These are phyloP conservation scores for Ceratina japonica DNA, from an alignment of 1,140 invertebrate genomes.

Conservation along the genomic window DNA sequence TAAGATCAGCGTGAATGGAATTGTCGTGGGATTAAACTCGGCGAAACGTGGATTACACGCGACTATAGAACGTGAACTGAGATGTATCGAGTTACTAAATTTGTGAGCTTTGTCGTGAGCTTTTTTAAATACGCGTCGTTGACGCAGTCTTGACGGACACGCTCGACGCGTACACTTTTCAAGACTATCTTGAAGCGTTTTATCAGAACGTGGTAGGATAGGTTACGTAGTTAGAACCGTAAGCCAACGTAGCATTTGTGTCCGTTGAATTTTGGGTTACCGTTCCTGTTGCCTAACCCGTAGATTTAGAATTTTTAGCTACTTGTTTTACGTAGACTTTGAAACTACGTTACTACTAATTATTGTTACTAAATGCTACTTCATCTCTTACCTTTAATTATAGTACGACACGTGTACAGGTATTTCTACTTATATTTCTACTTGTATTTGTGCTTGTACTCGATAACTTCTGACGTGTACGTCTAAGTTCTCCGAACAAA, in stretches of 20 bases:
- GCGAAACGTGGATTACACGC: conserved; percentile 6
- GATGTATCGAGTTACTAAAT: background rate
- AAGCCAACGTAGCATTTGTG: background rate
- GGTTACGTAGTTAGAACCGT: conserved; percentile 16
- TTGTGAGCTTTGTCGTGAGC: background rate
- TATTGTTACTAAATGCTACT: background rate
- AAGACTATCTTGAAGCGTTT: background rate
- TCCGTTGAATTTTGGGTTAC: conserved; percentile 26
- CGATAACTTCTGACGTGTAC: background rate
- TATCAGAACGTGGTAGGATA: background rate
- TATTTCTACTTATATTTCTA: background rate
- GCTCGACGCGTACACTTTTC: background rate
- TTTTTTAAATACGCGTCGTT: background rate
- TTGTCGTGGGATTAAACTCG: background rate
- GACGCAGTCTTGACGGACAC: background rate
- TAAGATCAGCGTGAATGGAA: background rate
- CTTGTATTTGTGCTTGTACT: background rate
- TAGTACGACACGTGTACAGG: background rate
- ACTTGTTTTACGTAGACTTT: background rate
- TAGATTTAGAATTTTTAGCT: conserved; percentile 9
- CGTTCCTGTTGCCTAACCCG: background rate
- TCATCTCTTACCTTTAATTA: conserved; percentile 12
- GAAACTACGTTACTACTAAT: background rate
- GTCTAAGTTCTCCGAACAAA: background rate
- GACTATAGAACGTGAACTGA: background rate